Evolutionary conservation across 2,888 invertebrate species (phyloP).

Genomic region (Heliconius aoede): DNA sequence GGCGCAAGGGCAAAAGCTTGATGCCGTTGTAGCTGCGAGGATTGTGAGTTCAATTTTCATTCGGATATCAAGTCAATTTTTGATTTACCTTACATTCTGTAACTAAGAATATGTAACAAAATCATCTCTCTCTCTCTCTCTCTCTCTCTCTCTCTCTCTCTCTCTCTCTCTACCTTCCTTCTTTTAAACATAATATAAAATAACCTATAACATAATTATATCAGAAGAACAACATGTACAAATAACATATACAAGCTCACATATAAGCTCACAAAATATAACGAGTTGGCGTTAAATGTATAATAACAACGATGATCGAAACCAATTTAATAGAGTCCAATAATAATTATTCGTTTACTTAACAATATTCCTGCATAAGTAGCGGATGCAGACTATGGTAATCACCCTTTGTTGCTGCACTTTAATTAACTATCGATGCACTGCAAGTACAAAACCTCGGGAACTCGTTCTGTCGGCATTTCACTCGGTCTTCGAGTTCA

Average conservation of each 20-base stretch:
- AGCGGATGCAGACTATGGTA: conserved; percentile 30
- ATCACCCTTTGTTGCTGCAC: conserved; percentile 39
- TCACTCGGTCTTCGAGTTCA: conserved; percentile 12
- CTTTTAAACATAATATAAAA: neutral
- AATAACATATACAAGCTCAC: neutral
- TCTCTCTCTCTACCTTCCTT: neutral
- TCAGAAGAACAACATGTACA: neutral
- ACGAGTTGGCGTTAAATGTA: neutral
- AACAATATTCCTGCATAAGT: conserved; percentile 29
- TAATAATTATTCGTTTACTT: conserved; percentile 40
- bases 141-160: too few species aligned
- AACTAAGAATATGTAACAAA: neutral
- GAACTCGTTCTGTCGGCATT: neutral
- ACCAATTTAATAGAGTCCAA: conserved; percentile 22
- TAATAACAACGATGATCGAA: conserved; percentile 23
- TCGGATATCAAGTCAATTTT: too few species aligned
- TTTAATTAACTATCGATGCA: conserved; percentile 41
- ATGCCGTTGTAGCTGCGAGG: too few species aligned
- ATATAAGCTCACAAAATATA: neutral
- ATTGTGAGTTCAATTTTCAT: too few species aligned
- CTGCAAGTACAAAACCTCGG: conserved; percentile 5
- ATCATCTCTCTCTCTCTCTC: neutral
- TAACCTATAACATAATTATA: neutral
- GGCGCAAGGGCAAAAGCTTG: too few species aligned
- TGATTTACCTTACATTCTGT: neutral